These are phyloP conservation scores for Charadrius vociferus DNA, from an alignment of 2,113 vertebrate genomes.

Conservation along the genomic window DNA sequence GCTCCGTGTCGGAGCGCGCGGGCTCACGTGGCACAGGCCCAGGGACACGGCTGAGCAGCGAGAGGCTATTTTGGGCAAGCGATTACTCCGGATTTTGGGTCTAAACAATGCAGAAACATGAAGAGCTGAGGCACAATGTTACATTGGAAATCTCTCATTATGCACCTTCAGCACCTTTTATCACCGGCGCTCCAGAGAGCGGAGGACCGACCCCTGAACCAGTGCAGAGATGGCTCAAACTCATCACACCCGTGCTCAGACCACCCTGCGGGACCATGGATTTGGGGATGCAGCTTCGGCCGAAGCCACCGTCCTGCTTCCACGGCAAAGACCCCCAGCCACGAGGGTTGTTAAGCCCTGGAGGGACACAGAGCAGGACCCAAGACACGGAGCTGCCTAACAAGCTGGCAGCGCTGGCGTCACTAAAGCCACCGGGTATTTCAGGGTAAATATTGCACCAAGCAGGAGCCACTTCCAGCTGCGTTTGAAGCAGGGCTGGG, in stretches of 20 bases:
- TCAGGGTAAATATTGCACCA: neutral
- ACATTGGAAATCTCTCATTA: neutral
- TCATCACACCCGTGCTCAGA: neutral
- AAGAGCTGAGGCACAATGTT: neutral
- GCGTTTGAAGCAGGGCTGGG: no score
- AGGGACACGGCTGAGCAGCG: neutral
- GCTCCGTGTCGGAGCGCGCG: fast-evolving
- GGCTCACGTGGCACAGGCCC: neutral
- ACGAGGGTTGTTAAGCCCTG: neutral
- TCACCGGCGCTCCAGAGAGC: neutral
- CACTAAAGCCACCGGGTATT: neutral
- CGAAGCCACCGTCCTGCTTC: neutral
- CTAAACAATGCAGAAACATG: neutral
- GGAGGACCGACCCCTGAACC: neutral
- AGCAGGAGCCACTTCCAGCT: neutral
- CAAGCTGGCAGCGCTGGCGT: neutral
- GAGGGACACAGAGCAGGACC: neutral
- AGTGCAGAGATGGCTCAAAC: neutral
- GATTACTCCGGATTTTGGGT: neutral
- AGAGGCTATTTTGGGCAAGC: neutral
- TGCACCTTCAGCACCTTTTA: constrained; percentile 25
- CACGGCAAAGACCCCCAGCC: neutral
- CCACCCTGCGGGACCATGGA: no score
- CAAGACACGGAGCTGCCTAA: neutral
- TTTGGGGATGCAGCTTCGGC: neutral